These are phyloP conservation scores for Talpa occidentalis DNA, from an alignment of 2,113 vertebrate species.

Conservation along the genomic window DNA sequence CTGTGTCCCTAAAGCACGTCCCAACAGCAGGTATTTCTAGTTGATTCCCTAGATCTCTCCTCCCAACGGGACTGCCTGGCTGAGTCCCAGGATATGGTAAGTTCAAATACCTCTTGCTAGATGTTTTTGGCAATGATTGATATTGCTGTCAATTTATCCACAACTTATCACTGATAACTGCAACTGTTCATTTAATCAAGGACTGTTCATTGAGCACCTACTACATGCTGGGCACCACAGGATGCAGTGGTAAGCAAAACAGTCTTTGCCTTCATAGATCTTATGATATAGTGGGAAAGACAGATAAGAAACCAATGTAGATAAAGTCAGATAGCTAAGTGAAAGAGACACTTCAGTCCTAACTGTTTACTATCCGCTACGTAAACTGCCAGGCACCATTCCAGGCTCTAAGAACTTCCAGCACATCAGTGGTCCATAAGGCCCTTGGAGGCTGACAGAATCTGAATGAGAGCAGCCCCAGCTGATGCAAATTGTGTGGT, in stretches of 20 bases:
- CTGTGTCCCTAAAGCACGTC: neutral
- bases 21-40: neutral
- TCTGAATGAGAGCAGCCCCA: neutral
- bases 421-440: neutral
- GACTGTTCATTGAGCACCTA: neutral
- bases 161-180: neutral
- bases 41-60: neutral
- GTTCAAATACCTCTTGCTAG: neutral
- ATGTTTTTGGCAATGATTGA: neutral
- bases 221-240: neutral
- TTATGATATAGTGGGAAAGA: neutral
- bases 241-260: neutral
- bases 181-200: neutral
- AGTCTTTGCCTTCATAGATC: neutral
- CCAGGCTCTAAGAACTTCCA: neutral
- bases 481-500: neutral
- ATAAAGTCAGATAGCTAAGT: neutral
- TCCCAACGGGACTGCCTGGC: neutral
- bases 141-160: neutral
- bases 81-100: neutral
- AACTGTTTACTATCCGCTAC: neutral
- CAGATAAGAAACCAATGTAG: neutral
- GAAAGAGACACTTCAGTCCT: neutral
- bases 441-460: neutral
- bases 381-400: neutral